Conservation (phyloP, 1,140 invertebrate species). For the Phthorimaea operculella region DNA sequence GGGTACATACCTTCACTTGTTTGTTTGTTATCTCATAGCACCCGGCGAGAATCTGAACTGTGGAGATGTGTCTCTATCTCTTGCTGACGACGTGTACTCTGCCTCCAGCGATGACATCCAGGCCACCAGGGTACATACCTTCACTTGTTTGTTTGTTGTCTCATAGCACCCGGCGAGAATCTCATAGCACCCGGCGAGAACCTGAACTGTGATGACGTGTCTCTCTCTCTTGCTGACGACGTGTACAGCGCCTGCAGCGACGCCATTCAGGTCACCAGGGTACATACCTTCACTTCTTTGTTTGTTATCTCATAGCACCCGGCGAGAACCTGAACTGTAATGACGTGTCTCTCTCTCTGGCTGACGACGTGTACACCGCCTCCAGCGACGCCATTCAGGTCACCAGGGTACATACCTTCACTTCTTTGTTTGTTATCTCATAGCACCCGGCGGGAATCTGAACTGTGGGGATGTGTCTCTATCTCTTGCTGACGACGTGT, state of each 20-base stretch:
- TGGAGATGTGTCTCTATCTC: constrained; percentile 11
- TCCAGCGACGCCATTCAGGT: constrained; percentile 10
- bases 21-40: constrained; percentile 15
- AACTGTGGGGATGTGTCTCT: constrained; percentile 17
- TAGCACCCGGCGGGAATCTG: constrained; percentile 25
- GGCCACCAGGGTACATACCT: constrained; percentile 15
- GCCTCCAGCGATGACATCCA: constrained; percentile 10
- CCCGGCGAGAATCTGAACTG: constrained; percentile 25
- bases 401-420: constrained; percentile 15
- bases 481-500: constrained; percentile 7
- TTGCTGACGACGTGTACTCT: constrained; percentile 10
- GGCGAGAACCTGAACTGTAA: constrained; percentile 24
- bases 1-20: constrained; percentile 14
- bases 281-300: too few relatives aligned
- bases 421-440: too few relatives aligned
- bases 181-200: constrained; percentile 23
- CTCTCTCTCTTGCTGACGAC: constrained; percentile 9
- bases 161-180: too few relatives aligned
- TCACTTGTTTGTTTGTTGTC: too few relatives aligned
- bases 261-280: constrained; percentile 14
- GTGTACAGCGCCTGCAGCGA: constrained; percentile 11
- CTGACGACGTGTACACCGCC: constrained; percentile 11
- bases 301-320: too few relatives aligned
- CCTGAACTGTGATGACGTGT: constrained; percentile 19
- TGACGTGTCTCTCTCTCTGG: constrained; percentile 8